Evolutionary conservation across 2,888 invertebrate species (phyloP), one percentile per base, ranked within the genome.

Genomic region (Dinocampus coccinellae): DNA sequence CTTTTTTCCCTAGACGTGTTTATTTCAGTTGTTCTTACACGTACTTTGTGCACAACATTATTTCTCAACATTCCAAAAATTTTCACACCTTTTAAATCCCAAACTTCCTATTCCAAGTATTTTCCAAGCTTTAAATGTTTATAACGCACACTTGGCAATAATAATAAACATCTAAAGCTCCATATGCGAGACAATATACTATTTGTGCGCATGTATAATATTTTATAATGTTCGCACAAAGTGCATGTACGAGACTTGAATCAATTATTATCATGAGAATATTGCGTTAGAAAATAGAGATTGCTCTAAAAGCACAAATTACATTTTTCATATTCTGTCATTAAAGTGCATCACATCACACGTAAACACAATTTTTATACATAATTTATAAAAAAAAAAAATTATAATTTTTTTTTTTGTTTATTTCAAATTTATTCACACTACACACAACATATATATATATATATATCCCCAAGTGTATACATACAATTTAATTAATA

Each of bases 261-360:
- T 79, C 78, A 81, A 81, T 81, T 81, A 80, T 77, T 77, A 72
- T 76, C 76, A 81, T 80, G 82, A 78, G 76, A 77, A 81, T 80
- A 80, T 80, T 79, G 75, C 78, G 76, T 80, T 79, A 80, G 39
- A 60, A 66, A 47, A n/a, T n/a, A 72, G 53, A 24, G 67, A 55
- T 34, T 29, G 47, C 47, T n/a, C n/a, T 47, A 47, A 47, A 47
- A 47, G 47, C 47, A 47, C 47, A 3, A 20, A 1, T 9, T 3
- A 6, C 16, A 6, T 47, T 29, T n/a, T 69, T 34, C 16, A 66
- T 58, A 65, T n/a, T n/a, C n/a, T n/a, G n/a, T n/a, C n/a, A n/a
- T n/a, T 39, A 67, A 64, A 62, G 72, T 69, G 53, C 39, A 58
- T 60, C 65, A 71, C 69, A 22, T 66, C 16, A 13, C 22, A 36